These are phyloP conservation scores for Pelagia noctiluca DNA, from an alignment of 30 jellyfish, hydroid and myxozoan genomes.

Conservation along the genomic window DNA sequence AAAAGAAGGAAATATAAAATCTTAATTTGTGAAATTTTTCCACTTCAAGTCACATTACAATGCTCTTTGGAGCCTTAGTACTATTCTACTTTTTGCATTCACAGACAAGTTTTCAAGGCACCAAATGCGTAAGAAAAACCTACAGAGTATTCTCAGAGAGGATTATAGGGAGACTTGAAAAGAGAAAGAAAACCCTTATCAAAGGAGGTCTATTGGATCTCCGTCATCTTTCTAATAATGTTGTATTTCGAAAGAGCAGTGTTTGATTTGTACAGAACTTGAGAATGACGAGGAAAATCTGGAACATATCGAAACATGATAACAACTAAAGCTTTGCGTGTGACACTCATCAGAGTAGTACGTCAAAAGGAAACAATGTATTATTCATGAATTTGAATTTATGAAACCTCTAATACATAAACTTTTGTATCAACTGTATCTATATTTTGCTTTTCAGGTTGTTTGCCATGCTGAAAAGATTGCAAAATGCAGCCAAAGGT, in stretches of 20 bases:
- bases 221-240: no score
- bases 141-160: no score
- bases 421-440: no score
- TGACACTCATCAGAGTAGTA: not conserved
- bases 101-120: no score
- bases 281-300: not conserved
- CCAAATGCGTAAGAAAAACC: no score
- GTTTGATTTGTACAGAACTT: not conserved
- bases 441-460: slow-evolving; percentile 74
- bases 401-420: not conserved
- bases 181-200: no score
- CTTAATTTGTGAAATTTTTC: not conserved
- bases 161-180: no score
- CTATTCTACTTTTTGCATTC: not conserved
- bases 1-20: not conserved
- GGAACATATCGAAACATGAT: not conserved
- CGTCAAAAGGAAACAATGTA: not conserved
- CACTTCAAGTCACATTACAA: no score
- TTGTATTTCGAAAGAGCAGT: no score
- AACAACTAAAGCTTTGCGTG: not conserved
- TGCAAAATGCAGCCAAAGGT: slow-evolving; percentile 85
- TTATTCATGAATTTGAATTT: not conserved
- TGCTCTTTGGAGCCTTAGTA: no score
- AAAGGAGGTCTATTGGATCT: no score
- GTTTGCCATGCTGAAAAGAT: slow-evolving; percentile 53